Conservation (phyloP, 2,888 invertebrate species). For the Dasypogon diadema region DNA sequence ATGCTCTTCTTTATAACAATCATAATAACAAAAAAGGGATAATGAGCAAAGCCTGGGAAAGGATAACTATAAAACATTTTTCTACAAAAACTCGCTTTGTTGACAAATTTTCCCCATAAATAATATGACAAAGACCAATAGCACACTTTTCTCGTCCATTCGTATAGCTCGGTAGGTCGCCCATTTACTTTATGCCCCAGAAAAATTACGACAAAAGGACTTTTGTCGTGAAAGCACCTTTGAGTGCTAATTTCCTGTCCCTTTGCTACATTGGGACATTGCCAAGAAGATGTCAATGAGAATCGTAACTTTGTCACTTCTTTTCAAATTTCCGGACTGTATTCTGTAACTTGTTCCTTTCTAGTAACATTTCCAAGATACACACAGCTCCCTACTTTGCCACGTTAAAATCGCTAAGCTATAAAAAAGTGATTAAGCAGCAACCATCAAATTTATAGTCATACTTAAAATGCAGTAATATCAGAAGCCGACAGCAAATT, state of each 20-base stretch:
- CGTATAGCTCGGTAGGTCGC: not conserved
- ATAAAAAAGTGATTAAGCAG: too few species aligned
- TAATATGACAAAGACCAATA: constrained; percentile 20
- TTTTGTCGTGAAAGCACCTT: constrained; percentile 42
- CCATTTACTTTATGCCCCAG: not conserved
- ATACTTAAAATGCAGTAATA: too few species aligned
- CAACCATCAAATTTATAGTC: too few species aligned
- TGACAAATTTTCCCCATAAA: constrained; percentile 41
- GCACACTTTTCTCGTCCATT: not conserved
- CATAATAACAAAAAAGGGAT: constrained; percentile 33
- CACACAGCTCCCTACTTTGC: too few species aligned
- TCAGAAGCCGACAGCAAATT: too few species aligned
- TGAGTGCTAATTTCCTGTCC: constrained; percentile 42
- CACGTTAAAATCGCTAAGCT: too few species aligned
- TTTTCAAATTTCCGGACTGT: constrained; percentile 42
- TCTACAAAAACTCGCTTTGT: constrained; percentile 10
- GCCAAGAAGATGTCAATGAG: constrained; percentile 16
- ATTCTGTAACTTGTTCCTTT: constrained; percentile 23
- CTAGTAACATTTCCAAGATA: not conserved
- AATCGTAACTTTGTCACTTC: constrained; percentile 38
- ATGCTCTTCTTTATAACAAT: constrained; percentile 17
- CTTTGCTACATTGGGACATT: constrained; percentile 11
- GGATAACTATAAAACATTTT: constrained; percentile 22
- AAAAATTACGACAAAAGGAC: constrained; percentile 37
- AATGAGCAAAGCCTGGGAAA: constrained; percentile 21